Evolutionary conservation across 2,797 vertebrate genomes (phyloP).

Genomic region (Amphiprion clarkii): DNA sequence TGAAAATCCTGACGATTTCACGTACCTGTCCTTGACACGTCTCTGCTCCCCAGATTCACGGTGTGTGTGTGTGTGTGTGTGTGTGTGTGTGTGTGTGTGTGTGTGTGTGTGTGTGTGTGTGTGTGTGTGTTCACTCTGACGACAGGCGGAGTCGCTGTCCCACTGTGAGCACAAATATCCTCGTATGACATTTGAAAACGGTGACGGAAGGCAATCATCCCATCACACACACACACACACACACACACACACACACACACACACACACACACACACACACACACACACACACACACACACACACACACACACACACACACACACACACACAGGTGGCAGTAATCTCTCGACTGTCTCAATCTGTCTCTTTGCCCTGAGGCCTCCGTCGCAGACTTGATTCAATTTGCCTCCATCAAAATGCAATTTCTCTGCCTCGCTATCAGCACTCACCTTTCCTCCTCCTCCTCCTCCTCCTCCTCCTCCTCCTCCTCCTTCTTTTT

Average conservation of each 20-base stretch:
- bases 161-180: slow-evolving; percentile 41
- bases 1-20: slow-evolving; percentile 31
- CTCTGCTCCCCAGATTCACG: neutral
- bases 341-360: slow-evolving; percentile 63
- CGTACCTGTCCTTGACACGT: slow-evolving; percentile 35
- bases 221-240: slow-evolving; percentile 23
- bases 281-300: slow-evolving; percentile 24
- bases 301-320: slow-evolving; percentile 15
- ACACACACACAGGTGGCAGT: slow-evolving; percentile 49
- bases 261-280: slow-evolving; percentile 15
- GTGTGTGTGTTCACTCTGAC: slow-evolving; percentile 27
- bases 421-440: slow-evolving; percentile 62
- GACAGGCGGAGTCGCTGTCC: slow-evolving; percentile 27
- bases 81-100: slow-evolving; percentile 4
- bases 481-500: neutral
- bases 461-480: neutral
- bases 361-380: slow-evolving; percentile 56
- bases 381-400: slow-evolving; percentile 63
- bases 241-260: slow-evolving; percentile 25
- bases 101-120: neutral
- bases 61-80: slow-evolving; percentile 1
- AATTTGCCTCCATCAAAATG: slow-evolving; percentile 79
- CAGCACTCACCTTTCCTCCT: slow-evolving; percentile 21
- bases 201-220: slow-evolving; percentile 37
- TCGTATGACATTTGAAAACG: slow-evolving; percentile 13